Base-by-base conservation (phyloP, 1,140 invertebrate genomes). In the Panonychus citri region DNA sequence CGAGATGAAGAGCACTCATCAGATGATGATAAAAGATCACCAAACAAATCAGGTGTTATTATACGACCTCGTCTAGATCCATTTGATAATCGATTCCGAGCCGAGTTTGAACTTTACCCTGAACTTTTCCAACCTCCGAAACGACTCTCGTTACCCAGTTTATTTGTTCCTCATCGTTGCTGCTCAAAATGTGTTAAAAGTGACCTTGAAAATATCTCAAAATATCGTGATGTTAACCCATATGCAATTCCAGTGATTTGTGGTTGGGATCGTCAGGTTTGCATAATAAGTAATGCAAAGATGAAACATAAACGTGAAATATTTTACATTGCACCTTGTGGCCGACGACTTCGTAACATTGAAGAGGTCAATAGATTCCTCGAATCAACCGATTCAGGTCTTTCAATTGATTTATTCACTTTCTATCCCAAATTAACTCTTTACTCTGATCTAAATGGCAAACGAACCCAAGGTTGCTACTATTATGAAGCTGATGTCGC, bases 351-450 rank as follows among this genome's bases (percentile, higher is more conserved):
- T 4, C 21, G 21, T 24, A 26, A 53, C 28, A n/a, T 53, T n/a
- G 49, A 27, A 46, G 48, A 53, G 15, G 19, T 57, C 7, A 15
- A 40, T 25, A 15, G n/a, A 13, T 57, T 28, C 40, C 17, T 57
- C 1, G 5, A 13, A 12, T 10, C 26, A 13, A 46, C 51, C 21
- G 24, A 39, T 17, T 53, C 48, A 7, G 8, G 7, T 13, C 25
- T 53, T 8, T 24, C 25, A 13, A 53, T 57, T 25, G 48, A 57
- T 40, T n/a, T 37, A 26, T 57, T 57, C 48, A 54, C 46, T 24
- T 57, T 40, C 17, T 21, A 53, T 21, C 19, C 48, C 10, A n/a
- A 19, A 13, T 42, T 57, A 5, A 28, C 8, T 13, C 13, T 57
- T n/a, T 39, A 54, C n/a, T 13, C n/a, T 3, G 55, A 54, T 37